These are phyloP conservation scores for Catalaphyllia jardinei DNA, from an alignment of 64 coral and sea anemone genomes.

Conservation along the genomic window DNA sequence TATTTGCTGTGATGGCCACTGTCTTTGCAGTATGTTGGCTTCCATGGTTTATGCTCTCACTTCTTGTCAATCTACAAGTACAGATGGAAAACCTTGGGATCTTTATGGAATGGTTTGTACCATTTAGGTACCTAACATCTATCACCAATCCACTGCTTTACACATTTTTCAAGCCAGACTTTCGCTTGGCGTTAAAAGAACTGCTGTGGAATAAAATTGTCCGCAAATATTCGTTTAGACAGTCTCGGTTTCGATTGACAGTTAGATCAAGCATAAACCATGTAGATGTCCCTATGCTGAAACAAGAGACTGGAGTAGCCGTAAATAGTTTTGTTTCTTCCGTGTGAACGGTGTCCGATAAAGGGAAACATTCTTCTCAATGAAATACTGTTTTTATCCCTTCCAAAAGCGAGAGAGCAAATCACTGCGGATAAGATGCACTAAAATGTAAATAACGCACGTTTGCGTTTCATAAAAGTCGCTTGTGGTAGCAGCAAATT, in stretches of 20 bases:
- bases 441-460: background rate
- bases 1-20: conserved; percentile 67
- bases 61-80: conserved; percentile 36
- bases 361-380: no score
- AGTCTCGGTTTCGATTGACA: background rate
- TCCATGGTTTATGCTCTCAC: conserved; percentile 67
- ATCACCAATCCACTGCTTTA: conserved; percentile 68
- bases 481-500: no score
- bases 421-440: background rate
- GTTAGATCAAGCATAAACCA: background rate
- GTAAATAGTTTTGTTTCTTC: background rate
- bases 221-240: background rate
- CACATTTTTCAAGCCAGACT: conserved; percentile 85
- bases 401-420: no score
- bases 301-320: background rate
- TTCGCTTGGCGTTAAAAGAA: conserved; percentile 57
- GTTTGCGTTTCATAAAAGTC: background rate
- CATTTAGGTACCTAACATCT: conserved; percentile 54
- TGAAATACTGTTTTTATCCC: no score
- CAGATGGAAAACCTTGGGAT: background rate
- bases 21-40: conserved; percentile 70
- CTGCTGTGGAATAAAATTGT: conserved; percentile 10
- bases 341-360: background rate
- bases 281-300: background rate
- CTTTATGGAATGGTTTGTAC: conserved; percentile 18